Percentiles rank a stretch among this genome's conserved stretches.
phyloP scores from a whole-genome alignment of 2,797 vertebrate genomes.

The Atherinosoma microstoma region DNA sequence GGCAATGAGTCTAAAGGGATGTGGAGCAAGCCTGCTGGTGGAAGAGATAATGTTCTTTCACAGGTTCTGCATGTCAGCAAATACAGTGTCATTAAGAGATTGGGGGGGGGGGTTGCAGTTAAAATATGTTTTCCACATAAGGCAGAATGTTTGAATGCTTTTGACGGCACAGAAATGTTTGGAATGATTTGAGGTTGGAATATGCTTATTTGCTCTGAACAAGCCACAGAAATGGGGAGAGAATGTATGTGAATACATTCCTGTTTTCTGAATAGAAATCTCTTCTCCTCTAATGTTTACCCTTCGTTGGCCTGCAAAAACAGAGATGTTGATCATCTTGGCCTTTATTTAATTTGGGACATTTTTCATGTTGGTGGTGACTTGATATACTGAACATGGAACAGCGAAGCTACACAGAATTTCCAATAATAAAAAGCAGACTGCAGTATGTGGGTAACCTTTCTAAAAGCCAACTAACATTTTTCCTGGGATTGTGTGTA shows the following conservation, averaged over 20 bases:
- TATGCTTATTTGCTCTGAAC: conserved; percentile 60
- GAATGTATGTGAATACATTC: conserved; percentile 65
- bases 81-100: conserved; percentile 58
- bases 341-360: conserved; percentile 2
- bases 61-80: conserved; percentile 39
- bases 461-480: conserved; percentile 7
- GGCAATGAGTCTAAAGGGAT: conserved; percentile 30
- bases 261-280: conserved; percentile 51
- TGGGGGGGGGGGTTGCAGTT: conserved; percentile 41
- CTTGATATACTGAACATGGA: not conserved
- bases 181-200: conserved; percentile 73
- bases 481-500: conserved; percentile 13
- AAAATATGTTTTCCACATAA: conserved; percentile 51
- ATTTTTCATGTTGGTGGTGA: not conserved
- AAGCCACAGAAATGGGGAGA: conserved; percentile 48
- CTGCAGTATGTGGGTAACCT: conserved; percentile 5
- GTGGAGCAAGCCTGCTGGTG: conserved; percentile 28
- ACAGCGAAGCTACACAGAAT: not conserved
- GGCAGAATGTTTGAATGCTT: conserved; percentile 64
- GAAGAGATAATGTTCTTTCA: conserved; percentile 38
- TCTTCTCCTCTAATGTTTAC: conserved; percentile 32
- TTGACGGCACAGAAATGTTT: conserved; percentile 70
- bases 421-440: conserved; percentile 31
- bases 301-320: conserved; percentile 5
- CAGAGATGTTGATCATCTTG: conserved; percentile 4